Base-by-base conservation (phyloP, 2,113 vertebrate species). In the Rhynchomys soricoides region DNA sequence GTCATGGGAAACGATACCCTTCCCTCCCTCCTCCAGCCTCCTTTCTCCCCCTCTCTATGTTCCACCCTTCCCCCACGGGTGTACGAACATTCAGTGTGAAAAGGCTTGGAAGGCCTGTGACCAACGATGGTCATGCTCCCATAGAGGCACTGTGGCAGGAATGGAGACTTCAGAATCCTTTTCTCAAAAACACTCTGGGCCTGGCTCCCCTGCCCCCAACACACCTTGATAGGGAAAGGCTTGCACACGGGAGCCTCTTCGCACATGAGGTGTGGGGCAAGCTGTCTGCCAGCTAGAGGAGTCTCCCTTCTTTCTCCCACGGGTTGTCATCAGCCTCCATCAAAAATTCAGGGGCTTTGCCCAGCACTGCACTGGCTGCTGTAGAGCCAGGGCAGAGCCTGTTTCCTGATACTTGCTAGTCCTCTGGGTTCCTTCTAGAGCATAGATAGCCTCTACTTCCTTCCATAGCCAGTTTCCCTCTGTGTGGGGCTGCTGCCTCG, bases 241-340 rank as follows among this genome's bases (percentile, higher is more conserved):
- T 29, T 5, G 71, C 59, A 17, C 50, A 64, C 5, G 24, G 59
- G 2, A 6, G 50, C 86, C 45, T 55, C 86, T 40, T 55, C 48
- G 1, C 48, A 2, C 17, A 0, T 34, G 7, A 5, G 43, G 21
- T 17, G 0, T 31, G 3, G 4, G 40, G 26, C 0, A 12, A 4
- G 15, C 81, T 85, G 59, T 74, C 55, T 75, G 86, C 40, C 2
- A 52, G n/a, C 43, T 16, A n/a, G 7, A 1, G 6, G 19, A 66
- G 13, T 57, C 37, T 74, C 50, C 7, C 17, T 17, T 17, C 43
- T 55, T 15, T 62, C 31, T 52, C 85, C 73, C 34, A 21, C 55
- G 7, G 21, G 0, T 70, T 34, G 37, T 48, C 52, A 8, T 59
- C 16, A 37, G 22, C 43, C 57, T 48, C 57, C 12, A 40, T 10